phyloP scores from a whole-genome alignment of 2,888 invertebrate species.

The Vanessa cardui region DNA sequence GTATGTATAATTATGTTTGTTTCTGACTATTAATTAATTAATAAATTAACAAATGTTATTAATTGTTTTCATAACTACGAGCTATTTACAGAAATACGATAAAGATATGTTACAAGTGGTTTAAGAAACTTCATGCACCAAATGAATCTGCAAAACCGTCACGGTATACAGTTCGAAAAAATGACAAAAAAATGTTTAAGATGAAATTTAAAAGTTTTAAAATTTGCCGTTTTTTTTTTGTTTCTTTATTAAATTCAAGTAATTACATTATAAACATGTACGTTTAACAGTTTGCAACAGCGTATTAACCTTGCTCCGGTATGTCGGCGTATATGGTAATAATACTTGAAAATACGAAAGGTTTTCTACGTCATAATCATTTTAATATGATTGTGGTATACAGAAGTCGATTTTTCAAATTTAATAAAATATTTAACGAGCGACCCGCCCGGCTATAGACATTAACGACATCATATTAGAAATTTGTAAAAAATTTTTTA shows the following conservation, averaged over 20 bases:
- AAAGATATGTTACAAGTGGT: neutral
- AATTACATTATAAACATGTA: conserved; percentile 31
- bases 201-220: conserved; percentile 24
- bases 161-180: conserved; percentile 16
- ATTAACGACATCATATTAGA: too few species aligned
- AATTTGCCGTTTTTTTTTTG: conserved; percentile 19
- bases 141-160: conserved; percentile 13
- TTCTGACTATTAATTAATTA: too few species aligned
- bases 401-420: neutral
- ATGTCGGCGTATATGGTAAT: conserved; percentile 45
- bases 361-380: conserved; percentile 33
- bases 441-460: too few species aligned
- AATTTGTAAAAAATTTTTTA: too few species aligned
- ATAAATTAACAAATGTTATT: too few species aligned
- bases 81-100: too few species aligned
- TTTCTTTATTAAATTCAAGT: conserved; percentile 23
- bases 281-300: conserved; percentile 50
- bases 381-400: conserved; percentile 28
- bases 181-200: conserved; percentile 29
- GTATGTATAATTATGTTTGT: too few species aligned
- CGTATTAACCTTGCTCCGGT: conserved; percentile 48
- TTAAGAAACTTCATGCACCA: neutral
- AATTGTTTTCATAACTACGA: too few species aligned
- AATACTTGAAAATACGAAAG: conserved; percentile 40
- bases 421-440: neutral